phyloP scores from a whole-genome alignment of 1,140 invertebrate species.

The Drosophila nikananu region DNA sequence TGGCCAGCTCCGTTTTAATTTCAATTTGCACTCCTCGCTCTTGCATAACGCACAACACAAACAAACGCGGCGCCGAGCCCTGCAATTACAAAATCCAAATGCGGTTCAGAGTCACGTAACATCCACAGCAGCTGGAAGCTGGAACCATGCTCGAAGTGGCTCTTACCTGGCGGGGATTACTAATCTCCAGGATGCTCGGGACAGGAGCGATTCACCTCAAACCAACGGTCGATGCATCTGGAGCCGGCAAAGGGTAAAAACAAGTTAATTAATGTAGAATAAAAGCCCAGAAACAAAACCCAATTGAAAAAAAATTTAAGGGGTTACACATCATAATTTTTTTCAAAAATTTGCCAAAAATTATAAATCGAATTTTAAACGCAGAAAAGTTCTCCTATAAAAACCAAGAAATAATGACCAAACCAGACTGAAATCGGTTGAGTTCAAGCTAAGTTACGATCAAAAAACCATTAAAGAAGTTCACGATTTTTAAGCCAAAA shows the following conservation, averaged over 20 bases:
- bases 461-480: too few relatives aligned
- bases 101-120: background rate
- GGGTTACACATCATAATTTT: too few relatives aligned
- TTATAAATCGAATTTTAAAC: too few relatives aligned
- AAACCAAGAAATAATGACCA: too few relatives aligned
- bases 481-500: too few relatives aligned
- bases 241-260: slow-evolving; percentile 63
- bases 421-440: too few relatives aligned
- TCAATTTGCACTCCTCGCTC: slow-evolving; percentile 18
- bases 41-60: slow-evolving; percentile 46
- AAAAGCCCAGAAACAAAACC: too few relatives aligned
- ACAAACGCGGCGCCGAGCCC: slow-evolving; percentile 33
- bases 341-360: too few relatives aligned
- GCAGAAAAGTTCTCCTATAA: too few relatives aligned
- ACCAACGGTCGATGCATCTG: slow-evolving; percentile 98
- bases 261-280: background rate
- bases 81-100: slow-evolving; percentile 16
- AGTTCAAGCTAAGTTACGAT: too few relatives aligned
- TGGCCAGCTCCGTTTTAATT: slow-evolving; percentile 14
- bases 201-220: slow-evolving; percentile 98
- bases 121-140: slow-evolving; percentile 1
- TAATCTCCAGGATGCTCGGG: slow-evolving; percentile 98
- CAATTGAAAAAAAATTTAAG: too few relatives aligned
- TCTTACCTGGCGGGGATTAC: slow-evolving; percentile 85
- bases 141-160: background rate